These are phyloP conservation scores for Prunella himalayana DNA, from an alignment of 2,113 vertebrate species.

Conservation along the genomic window DNA sequence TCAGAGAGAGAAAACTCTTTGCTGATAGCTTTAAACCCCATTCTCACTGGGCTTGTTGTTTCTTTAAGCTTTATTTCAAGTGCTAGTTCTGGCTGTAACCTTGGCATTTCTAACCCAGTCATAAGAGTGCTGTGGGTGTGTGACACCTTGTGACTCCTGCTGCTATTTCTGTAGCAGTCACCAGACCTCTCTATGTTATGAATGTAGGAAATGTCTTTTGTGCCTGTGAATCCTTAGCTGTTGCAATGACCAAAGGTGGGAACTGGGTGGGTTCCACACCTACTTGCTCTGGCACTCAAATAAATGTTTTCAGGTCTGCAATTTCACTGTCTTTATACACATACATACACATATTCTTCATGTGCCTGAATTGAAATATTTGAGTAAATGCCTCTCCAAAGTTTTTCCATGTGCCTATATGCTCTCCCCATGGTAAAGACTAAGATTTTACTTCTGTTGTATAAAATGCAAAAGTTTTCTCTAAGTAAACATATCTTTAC, in stretches of 20 bases:
- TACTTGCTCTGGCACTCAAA: neutral
- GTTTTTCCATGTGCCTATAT: neutral
- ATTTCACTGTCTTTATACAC: neutral
- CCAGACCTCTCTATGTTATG: neutral
- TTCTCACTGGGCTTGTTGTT: neutral
- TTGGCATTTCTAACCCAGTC: neutral
- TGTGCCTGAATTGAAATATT: neutral
- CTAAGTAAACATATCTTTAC: neutral
- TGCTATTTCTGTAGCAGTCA: neutral
- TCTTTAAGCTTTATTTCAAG: neutral
- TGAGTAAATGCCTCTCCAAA: neutral
- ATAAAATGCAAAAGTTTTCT: neutral
- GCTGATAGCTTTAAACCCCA: neutral
- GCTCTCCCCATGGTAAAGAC: neutral
- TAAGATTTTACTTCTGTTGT: neutral
- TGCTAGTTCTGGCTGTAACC: neutral
- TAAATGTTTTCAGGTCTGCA: neutral
- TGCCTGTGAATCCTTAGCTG: neutral
- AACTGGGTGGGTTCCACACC: neutral
- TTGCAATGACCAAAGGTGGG: neutral
- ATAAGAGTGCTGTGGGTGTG: neutral
- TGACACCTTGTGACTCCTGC: neutral
- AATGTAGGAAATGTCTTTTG: neutral
- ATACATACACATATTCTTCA: fast-evolving
- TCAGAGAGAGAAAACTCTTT: neutral